Evolutionary conservation across 2,797 vertebrate genomes (phyloP).

Genomic region (Tapirus indicus): DNA sequence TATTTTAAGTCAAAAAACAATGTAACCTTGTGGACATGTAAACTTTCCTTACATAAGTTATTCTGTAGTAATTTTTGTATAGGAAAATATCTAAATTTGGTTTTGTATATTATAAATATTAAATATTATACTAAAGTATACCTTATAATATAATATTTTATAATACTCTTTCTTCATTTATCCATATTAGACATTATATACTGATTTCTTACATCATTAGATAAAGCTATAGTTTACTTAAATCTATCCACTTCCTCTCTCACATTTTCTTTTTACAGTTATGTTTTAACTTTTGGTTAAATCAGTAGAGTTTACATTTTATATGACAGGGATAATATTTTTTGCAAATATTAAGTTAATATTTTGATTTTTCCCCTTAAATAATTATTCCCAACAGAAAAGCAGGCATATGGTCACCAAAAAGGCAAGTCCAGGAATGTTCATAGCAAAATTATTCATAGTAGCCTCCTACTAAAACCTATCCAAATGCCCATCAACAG

Average conservation of each 20-base stretch:
- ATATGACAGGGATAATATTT: neutral
- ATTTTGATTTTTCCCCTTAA: neutral
- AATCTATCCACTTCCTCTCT: neutral
- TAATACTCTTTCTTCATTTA: neutral
- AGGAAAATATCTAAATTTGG: conserved; percentile 1
- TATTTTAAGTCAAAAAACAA: conserved; percentile 24
- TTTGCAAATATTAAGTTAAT: neutral
- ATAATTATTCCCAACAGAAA: conserved; percentile 53
- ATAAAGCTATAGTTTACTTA: neutral
- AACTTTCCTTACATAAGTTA: neutral
- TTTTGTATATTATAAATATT: conserved; percentile 43
- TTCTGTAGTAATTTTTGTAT: neutral
- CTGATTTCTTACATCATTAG: conserved; percentile 25
- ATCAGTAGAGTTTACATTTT: neutral
- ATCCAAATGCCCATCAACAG: neutral
- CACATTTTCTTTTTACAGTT: conserved; percentile 6
- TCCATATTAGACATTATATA: neutral
- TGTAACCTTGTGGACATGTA: neutral
- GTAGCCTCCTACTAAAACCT: neutral
- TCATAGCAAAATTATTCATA: neutral
- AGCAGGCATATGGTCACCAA: neutral
- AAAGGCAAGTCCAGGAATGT: neutral
- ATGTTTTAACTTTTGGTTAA: neutral
- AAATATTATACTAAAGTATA: neutral
- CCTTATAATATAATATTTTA: neutral